phyloP scores from a whole-genome alignment of 2,888 invertebrate species.

The Rhynchonema sp. region DNA sequence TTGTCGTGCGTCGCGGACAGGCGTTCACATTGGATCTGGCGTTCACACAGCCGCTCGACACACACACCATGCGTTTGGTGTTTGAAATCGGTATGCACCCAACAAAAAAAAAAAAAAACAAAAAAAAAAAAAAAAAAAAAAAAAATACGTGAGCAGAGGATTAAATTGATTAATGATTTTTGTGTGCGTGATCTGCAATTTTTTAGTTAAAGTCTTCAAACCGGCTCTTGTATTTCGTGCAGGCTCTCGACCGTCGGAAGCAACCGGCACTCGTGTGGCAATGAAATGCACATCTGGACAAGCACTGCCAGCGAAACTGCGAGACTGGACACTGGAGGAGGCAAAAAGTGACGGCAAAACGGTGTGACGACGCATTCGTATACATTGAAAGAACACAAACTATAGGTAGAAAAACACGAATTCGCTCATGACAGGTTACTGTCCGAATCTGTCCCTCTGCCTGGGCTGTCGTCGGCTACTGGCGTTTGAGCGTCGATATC shows the following conservation, averaged over 20 bases:
- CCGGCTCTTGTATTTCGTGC: not conserved
- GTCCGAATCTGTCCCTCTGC: no score
- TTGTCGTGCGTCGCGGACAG: constrained; percentile 16
- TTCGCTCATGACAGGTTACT: not conserved
- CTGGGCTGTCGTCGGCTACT: constrained; percentile 2
- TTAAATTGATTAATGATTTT: not conserved
- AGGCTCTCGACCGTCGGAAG: not conserved
- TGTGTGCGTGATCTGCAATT: not conserved
- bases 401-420: not conserved
- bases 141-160: constrained; percentile 3
- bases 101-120: no score
- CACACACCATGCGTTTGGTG: constrained; percentile 14
- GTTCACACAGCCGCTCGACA: constrained; percentile 10
- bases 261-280: not conserved
- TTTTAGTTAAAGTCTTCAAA: not conserved
- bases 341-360: no score
- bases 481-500: not conserved
- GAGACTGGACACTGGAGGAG: no score
- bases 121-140: no score
- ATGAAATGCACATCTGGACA: not conserved
- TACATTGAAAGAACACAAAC: no score
- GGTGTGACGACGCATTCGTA: no score
- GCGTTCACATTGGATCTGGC: constrained; percentile 15
- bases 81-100: constrained; percentile 18
- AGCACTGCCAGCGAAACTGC: not conserved